These are phyloP conservation scores for Selenia dentaria DNA, from an alignment of 2,888 invertebrate species.

Conservation along the genomic window DNA sequence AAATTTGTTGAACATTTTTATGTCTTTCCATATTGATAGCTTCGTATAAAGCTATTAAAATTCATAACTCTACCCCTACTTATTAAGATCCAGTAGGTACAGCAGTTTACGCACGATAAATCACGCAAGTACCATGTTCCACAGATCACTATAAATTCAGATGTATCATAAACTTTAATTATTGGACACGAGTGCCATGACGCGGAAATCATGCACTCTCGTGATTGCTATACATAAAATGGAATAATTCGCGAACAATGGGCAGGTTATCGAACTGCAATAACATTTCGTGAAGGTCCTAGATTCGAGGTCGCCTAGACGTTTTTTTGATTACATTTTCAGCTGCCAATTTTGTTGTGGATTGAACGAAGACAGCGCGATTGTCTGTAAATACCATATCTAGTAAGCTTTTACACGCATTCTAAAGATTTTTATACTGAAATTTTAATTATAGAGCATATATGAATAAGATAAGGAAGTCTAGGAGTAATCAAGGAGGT, in stretches of 20 bases:
- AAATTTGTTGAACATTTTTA: neutral
- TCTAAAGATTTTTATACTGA: too few species aligned
- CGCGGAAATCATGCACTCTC: slow-evolving; percentile 73
- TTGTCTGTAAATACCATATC: too few species aligned
- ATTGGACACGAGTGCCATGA: slow-evolving; percentile 69
- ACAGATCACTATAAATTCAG: slow-evolving; percentile 53
- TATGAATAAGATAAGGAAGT: too few species aligned
- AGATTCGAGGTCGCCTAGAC: slow-evolving; percentile 66
- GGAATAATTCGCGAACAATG: slow-evolving; percentile 76
- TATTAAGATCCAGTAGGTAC: slow-evolving; percentile 3
- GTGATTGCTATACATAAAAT: slow-evolving; percentile 73
- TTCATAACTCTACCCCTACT: slow-evolving; percentile 13
- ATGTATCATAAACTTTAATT: slow-evolving; percentile 65
- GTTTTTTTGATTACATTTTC: slow-evolving; percentile 35
- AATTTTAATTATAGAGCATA: too few species aligned
- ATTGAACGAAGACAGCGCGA: slow-evolving; percentile 18
- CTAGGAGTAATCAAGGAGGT: too few species aligned
- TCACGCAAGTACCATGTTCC: slow-evolving; percentile 37
- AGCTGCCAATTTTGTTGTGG: slow-evolving; percentile 26
- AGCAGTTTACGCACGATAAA: slow-evolving; percentile 50
- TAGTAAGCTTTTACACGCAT: too few species aligned
- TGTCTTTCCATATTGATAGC: neutral
- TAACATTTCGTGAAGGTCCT: slow-evolving; percentile 81
- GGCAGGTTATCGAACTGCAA: slow-evolving; percentile 71
- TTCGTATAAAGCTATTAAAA: slow-evolving; percentile 9